Percentiles rank a stretch among this genome's conserved stretches.
phyloP scores from a whole-genome alignment of 2,797 vertebrate genomes.

The Sparus aurata region DNA sequence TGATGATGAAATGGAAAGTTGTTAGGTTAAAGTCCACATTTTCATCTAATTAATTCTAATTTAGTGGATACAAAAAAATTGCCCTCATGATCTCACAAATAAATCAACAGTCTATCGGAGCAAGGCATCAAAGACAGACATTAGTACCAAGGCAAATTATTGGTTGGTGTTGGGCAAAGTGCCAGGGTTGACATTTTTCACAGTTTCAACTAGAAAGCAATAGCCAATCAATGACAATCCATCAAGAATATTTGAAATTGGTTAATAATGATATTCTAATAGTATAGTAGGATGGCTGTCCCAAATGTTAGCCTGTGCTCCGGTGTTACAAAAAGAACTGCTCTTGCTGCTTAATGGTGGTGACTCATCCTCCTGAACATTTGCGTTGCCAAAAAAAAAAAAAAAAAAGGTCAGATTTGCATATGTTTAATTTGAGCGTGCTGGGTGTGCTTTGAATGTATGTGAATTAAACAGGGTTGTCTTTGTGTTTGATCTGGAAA shows the following conservation, averaged over 20 bases:
- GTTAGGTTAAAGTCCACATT: constrained; percentile 20
- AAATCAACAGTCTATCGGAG: not conserved
- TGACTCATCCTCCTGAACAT: constrained; percentile 13
- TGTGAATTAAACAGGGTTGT: not conserved
- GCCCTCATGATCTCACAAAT: not conserved
- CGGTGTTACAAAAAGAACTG: not conserved
- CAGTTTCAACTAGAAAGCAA: not conserved
- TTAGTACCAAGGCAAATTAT: constrained; percentile 1
- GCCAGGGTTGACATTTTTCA: not conserved
- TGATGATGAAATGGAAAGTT: constrained; percentile 16
- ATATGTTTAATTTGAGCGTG: constrained; percentile 15
- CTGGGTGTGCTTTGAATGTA: constrained; percentile 6
- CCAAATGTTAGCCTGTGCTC: not conserved
- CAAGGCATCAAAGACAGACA: not conserved
- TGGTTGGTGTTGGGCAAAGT: not conserved
- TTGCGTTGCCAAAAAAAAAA: constrained; percentile 6
- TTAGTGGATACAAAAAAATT: not conserved
- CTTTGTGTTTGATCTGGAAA: constrained; percentile 33
- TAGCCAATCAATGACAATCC: not conserved
- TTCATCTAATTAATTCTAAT: not conserved
- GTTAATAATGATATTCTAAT: not conserved
- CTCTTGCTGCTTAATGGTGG: not conserved
- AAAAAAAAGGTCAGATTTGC: constrained; percentile 15
- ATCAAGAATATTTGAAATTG: not conserved
- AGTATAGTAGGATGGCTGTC: not conserved